These are phyloP conservation scores for Agapornis canus DNA, from an alignment of 2,797 vertebrate genomes.

Conservation along the genomic window DNA sequence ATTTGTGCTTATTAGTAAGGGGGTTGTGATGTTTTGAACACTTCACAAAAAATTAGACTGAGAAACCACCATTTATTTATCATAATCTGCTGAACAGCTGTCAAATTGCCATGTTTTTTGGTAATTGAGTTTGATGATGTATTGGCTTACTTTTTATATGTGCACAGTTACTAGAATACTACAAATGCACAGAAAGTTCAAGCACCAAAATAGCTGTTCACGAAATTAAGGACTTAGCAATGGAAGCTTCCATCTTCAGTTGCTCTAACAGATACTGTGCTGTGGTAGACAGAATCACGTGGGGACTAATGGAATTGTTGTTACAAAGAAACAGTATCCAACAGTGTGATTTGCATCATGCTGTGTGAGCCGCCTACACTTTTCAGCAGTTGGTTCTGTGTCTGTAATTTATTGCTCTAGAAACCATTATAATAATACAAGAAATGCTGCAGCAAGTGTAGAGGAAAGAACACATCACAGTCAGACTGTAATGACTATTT, in stretches of 20 bases:
- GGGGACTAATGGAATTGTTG: constrained; percentile 40
- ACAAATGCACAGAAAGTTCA: rapidly evolving
- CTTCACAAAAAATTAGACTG: neutral
- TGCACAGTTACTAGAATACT: neutral
- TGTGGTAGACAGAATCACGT: constrained; percentile 25
- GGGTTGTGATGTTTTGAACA: neutral
- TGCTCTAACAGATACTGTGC: neutral
- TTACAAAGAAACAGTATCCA: constrained; percentile 43
- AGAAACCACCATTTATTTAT: neutral
- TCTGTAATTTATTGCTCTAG: constrained; percentile 74
- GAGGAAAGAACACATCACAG: constrained; percentile 73
- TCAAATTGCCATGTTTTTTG: neutral
- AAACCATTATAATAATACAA: constrained; percentile 74
- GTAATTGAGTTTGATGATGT: neutral
- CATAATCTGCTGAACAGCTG: neutral
- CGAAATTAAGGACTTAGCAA: neutral
- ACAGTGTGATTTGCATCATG: constrained; percentile 54
- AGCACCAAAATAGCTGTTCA: neutral
- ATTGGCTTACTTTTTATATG: neutral
- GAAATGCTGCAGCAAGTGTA: constrained; percentile 64
- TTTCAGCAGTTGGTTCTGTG: constrained; percentile 63
- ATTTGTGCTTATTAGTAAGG: neutral
- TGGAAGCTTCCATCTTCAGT: neutral
- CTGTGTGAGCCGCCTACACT: constrained; percentile 66
- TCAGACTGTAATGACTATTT: constrained; percentile 75